phyloP scores from a whole-genome alignment of 92 coral and sea anemone species.

The Siderastrea radians region DNA sequence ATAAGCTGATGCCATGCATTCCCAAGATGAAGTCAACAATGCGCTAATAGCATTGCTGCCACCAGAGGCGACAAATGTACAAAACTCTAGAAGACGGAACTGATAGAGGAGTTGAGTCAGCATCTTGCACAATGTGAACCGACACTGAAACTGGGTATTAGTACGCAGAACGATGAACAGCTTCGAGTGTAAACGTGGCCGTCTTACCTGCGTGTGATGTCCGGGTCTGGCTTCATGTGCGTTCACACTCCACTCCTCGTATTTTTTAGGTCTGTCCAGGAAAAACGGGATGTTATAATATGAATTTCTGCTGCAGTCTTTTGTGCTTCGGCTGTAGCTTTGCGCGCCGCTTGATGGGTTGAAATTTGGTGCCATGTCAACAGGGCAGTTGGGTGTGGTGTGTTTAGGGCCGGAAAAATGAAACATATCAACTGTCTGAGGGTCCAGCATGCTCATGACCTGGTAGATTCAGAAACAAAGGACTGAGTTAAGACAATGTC shows the following conservation, averaged over 20 bases:
- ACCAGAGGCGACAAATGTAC: no score
- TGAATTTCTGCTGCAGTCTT: conserved; percentile 52
- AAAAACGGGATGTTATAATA: conserved; percentile 86
- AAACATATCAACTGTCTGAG: conserved; percentile 79
- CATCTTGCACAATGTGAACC: no score
- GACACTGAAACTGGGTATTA: no score
- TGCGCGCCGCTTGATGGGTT: conserved; percentile 84
- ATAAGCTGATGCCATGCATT: no score
- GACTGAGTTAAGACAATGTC: not conserved
- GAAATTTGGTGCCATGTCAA: conserved; percentile 74
- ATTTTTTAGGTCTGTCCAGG: conserved; percentile 78
- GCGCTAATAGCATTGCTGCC: no score
- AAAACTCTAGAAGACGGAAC: no score
- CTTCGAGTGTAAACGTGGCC: not conserved
- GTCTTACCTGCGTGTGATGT: conserved; percentile 88
- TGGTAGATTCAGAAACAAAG: not conserved
- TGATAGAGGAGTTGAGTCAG: no score
- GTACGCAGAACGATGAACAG: no score
- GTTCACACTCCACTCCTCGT: conserved; percentile 74
- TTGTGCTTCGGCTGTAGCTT: conserved; percentile 63
- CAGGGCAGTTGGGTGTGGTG: conserved; percentile 92
- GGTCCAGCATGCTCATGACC: conserved; percentile 87
- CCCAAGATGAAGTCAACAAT: no score
- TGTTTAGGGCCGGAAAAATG: conserved; percentile 78
- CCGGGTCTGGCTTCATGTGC: conserved; percentile 95